phyloP scores from a whole-genome alignment of 1,140 invertebrate genomes.

The Polypedilum vanderplanki region DNA sequence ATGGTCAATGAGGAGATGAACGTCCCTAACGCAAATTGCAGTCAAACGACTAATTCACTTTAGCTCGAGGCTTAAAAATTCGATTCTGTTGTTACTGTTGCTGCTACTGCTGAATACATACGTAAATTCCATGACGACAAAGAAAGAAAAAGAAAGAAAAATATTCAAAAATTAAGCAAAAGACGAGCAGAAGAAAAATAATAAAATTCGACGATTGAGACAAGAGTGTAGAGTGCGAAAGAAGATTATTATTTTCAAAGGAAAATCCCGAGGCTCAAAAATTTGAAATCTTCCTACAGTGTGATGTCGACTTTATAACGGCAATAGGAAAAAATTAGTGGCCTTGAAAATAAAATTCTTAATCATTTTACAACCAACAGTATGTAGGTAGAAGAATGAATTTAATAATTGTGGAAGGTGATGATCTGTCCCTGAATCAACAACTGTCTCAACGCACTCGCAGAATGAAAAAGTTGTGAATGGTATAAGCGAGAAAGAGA shows the following conservation, averaged over 20 bases:
- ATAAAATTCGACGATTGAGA: background rate
- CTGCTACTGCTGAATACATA: background rate
- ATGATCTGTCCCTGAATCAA: conserved; percentile 22
- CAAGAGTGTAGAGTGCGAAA: too few relatives aligned
- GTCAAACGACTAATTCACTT: conserved; percentile 16
- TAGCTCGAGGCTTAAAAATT: conserved; percentile 16
- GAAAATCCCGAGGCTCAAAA: conserved; percentile 16
- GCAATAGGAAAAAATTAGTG: too few relatives aligned
- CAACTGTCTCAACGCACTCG: background rate
- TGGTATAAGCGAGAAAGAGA: background rate
- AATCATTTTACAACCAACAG: background rate
- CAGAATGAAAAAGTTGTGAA: background rate
- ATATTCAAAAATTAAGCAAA: background rate
- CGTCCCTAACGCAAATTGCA: conserved; percentile 22
- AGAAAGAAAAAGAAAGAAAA: background rate
- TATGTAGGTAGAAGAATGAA: background rate
- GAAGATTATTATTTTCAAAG: conserved; percentile 8
- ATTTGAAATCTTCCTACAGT: background rate
- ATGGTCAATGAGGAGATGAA: background rate
- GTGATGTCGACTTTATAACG: too few relatives aligned
- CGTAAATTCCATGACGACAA: too few relatives aligned
- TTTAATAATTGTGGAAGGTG: conserved; percentile 10
- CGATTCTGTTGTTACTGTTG: background rate
- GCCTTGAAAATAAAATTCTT: background rate
- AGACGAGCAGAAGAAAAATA: background rate